Evolutionary conservation across 2,797 vertebrate species (phyloP).

Genomic region (Denticeps clupeoides): DNA sequence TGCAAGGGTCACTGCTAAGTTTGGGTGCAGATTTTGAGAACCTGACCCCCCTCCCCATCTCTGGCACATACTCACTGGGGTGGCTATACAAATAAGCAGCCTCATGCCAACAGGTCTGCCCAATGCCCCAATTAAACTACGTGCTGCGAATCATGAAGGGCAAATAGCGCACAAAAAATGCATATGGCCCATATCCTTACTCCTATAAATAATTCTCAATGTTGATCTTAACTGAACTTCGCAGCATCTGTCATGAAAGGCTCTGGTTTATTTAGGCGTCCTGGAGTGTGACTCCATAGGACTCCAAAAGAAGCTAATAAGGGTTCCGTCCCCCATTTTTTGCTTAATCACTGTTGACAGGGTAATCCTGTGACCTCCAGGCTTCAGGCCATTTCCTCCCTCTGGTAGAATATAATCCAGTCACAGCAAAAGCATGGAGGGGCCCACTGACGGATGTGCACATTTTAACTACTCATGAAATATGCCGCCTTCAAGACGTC

Average conservation of each 20-base stretch:
- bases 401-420: too few relatives aligned
- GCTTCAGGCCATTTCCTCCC: background rate
- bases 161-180: constrained; percentile 47
- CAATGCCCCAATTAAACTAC: constrained; percentile 43
- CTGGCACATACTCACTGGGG: constrained; percentile 41
- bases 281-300: constrained; percentile 21
- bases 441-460: too few relatives aligned
- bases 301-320: constrained; percentile 19
- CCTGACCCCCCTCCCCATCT: constrained; percentile 39
- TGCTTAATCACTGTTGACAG: constrained; percentile 15
- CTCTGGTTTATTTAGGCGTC: too few relatives aligned
- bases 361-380: background rate
- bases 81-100: constrained; percentile 58
- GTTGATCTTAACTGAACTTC: too few relatives aligned
- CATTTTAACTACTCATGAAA: too few relatives aligned
- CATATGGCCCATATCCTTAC: constrained; percentile 7
- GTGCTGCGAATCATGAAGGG: constrained; percentile 54
- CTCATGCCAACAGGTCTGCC: constrained; percentile 36
- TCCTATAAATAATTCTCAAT: constrained; percentile 7
- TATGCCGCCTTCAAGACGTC: too few relatives aligned
- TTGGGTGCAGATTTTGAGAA: constrained; percentile 59
- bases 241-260: too few relatives aligned
- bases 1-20: constrained; percentile 55
- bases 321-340: constrained; percentile 9
- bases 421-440: too few relatives aligned